These are phyloP conservation scores for Ceyx margarethae DNA, from an alignment of 2,113 vertebrate species.

Conservation along the genomic window DNA sequence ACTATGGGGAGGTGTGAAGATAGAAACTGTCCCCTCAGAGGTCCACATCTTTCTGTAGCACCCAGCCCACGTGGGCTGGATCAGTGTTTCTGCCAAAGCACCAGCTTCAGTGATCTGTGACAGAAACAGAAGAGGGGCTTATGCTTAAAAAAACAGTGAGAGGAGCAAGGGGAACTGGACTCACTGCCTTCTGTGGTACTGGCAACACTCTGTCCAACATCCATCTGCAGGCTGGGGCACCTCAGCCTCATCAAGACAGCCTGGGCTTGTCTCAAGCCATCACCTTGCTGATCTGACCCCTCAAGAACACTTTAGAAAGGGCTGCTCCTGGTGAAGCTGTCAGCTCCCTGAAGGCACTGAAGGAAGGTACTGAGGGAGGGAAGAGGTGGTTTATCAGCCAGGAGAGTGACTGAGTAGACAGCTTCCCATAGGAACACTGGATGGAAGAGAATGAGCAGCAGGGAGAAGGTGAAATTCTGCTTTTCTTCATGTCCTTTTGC, in stretches of 20 bases:
- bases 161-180: not conserved
- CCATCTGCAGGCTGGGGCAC: not conserved
- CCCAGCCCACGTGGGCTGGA: not conserved
- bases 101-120: not conserved
- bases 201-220: not conserved
- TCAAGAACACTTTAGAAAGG: not conserved
- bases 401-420: not conserved
- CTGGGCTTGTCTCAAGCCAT: not conserved
- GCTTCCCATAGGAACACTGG: not conserved
- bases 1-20: not conserved
- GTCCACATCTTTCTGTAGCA: not conserved
- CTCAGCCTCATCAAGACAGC: not conserved
- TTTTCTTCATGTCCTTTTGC: not conserved
- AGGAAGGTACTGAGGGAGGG: not conserved
- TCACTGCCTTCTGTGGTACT: rapidly evolving
- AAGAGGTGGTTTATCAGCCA: not conserved
- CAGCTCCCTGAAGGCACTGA: not conserved
- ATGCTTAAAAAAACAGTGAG: not conserved
- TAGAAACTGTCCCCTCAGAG: not conserved
- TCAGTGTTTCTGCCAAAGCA: not conserved
- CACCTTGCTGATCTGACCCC: not conserved
- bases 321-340: not conserved
- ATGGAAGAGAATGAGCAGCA: not conserved
- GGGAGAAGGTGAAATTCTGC: not conserved
- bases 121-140: not conserved